phyloP scores from a whole-genome alignment of 2,888 invertebrate genomes.

The Athalia circularis region DNA sequence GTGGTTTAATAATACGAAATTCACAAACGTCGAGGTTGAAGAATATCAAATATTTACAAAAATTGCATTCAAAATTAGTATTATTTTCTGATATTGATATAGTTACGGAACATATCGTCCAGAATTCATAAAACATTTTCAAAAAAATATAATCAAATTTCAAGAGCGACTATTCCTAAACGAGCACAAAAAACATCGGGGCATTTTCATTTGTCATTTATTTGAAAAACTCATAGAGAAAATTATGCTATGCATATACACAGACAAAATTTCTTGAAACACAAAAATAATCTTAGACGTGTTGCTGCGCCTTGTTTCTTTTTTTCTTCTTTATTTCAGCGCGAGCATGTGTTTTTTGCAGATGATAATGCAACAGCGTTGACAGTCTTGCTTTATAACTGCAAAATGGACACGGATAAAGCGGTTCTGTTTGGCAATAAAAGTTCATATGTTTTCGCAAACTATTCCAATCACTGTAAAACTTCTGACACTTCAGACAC shows the following conservation, averaged over 20 bases:
- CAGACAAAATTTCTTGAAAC: background rate
- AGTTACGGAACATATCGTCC: too few species aligned
- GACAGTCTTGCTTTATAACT: constrained; percentile 59
- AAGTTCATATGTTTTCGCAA: constrained; percentile 66
- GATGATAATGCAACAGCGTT: constrained; percentile 61
- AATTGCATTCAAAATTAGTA: background rate
- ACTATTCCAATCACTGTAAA: constrained; percentile 65
- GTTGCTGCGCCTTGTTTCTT: background rate
- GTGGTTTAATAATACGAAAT: background rate
- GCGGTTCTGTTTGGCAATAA: constrained; percentile 65
- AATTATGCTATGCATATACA: too few species aligned
- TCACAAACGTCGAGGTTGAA: too few species aligned
- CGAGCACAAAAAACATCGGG: too few species aligned
- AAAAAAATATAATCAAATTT: too few species aligned
- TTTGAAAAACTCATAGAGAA: too few species aligned
- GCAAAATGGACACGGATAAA: constrained; percentile 63
- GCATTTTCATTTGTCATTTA: too few species aligned
- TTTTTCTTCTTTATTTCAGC: constrained; percentile 16
- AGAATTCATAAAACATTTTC: too few species aligned
- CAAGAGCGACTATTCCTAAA: too few species aligned
- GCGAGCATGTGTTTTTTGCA: constrained; percentile 59
- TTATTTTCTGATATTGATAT: too few species aligned
- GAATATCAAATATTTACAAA: background rate
- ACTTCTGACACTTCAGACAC: constrained; percentile 62
- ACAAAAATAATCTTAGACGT: background rate